phyloP scores from a whole-genome alignment of 2,888 invertebrate genomes.

The Cyclophora punctaria region DNA sequence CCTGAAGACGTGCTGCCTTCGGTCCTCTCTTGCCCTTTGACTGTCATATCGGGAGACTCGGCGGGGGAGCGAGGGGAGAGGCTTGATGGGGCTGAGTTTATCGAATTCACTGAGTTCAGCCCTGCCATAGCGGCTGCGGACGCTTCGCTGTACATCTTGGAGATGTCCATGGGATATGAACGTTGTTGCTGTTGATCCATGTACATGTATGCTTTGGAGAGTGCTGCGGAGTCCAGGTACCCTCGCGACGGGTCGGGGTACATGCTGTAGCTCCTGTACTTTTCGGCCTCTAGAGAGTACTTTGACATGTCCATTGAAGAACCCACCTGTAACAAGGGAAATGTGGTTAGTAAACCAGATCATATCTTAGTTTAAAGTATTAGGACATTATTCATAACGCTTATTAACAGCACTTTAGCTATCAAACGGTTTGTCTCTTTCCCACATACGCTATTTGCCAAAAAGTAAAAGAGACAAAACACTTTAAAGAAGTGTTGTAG shows the following conservation, averaged over 20 bases:
- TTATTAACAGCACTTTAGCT: no score
- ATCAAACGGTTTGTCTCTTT: no score
- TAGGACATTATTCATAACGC: no score
- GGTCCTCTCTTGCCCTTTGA: slow-evolving; percentile 67
- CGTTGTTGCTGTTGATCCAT: slow-evolving; percentile 78
- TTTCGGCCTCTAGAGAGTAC: slow-evolving; percentile 85
- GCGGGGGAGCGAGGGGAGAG: slow-evolving; percentile 62
- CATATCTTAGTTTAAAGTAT: no score
- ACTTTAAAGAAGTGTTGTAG: no score
- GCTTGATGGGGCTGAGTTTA: slow-evolving; percentile 63
- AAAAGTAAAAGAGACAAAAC: no score
- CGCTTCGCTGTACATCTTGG: slow-evolving; percentile 79
- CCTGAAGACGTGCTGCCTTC: slow-evolving; percentile 77
- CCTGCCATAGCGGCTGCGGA: slow-evolving; percentile 77
- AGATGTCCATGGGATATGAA: slow-evolving; percentile 77
- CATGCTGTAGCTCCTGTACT: slow-evolving; percentile 85
- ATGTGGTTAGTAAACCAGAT: no score
- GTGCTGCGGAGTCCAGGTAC: slow-evolving; percentile 82
- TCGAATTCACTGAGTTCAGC: slow-evolving; percentile 43
- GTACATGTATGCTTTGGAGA: slow-evolving; percentile 85
- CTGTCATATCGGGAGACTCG: slow-evolving; percentile 74
- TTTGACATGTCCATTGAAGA: slow-evolving; percentile 86
- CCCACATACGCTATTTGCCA: no score
- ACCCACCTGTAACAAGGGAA: slow-evolving; percentile 76
- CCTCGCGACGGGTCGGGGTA: slow-evolving; percentile 83